phyloP scores from a whole-genome alignment of 1,140 invertebrate species.

The Proctacanthus coquilletti region DNA sequence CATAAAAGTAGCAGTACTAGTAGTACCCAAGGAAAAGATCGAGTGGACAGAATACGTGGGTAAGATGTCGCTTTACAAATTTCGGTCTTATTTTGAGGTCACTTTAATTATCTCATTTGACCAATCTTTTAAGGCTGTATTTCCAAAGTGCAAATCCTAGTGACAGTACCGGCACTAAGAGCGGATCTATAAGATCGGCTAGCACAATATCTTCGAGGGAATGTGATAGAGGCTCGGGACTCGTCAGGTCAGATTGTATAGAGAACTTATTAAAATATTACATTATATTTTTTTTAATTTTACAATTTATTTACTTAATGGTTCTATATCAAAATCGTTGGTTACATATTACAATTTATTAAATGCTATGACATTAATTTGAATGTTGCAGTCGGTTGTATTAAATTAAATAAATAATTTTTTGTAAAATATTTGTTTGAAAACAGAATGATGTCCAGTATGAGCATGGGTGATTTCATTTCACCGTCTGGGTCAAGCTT shows the following conservation, averaged over 20 bases:
- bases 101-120: no score
- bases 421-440: slow-evolving; percentile 1
- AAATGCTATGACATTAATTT: no score
- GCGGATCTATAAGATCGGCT: slow-evolving; percentile 27
- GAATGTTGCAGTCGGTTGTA: no score
- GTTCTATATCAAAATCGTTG: no score
- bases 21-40: slow-evolving; percentile 3
- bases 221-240: slow-evolving; percentile 21
- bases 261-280: no score
- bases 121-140: slow-evolving; percentile 18
- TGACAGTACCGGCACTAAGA: slow-evolving; percentile 19
- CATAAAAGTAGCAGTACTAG: slow-evolving; percentile 29
- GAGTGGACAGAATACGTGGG: slow-evolving; percentile 18
- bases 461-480: slow-evolving; percentile 30
- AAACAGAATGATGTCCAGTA: slow-evolving; percentile 29
- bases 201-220: slow-evolving; percentile 27
- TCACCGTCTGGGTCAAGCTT: slow-evolving; percentile 27
- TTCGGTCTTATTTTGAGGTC: no score
- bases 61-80: no score
- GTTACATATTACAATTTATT: no score
- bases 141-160: slow-evolving; percentile 27
- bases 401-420: background rate
- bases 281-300: no score
- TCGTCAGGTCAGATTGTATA: slow-evolving; percentile 18
- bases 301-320: no score